Evolutionary conservation across 2,888 invertebrate genomes (phyloP).

Genomic region (Pardosa pseudoannulata): DNA sequence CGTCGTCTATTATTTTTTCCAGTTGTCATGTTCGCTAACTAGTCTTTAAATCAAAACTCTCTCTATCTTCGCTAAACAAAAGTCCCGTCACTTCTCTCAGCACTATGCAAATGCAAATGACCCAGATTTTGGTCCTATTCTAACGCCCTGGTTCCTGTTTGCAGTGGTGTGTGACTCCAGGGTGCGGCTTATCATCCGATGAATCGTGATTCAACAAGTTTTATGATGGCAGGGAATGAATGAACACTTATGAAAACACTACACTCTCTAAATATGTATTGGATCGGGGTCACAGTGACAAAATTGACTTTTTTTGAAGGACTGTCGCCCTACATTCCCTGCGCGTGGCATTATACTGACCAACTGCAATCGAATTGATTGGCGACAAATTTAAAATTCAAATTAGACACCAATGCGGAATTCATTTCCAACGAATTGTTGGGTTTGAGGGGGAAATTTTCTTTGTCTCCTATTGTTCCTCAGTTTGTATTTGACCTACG

Average conservation of each 20-base stretch:
- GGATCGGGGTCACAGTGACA: background rate
- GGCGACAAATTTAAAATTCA: constrained; percentile 3
- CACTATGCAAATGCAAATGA: background rate
- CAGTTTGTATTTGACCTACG: no score
- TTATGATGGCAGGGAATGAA: background rate
- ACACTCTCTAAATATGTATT: background rate
- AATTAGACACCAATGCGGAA: background rate
- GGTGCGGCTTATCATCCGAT: background rate
- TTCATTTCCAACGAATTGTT: background rate
- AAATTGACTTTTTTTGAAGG: background rate
- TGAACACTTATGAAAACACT: background rate
- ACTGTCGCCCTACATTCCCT: constrained; percentile 2
- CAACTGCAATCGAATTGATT: background rate
- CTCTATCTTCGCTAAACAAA: background rate
- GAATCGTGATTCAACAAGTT: background rate
- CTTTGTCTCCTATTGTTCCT: background rate
- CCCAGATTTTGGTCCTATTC: background rate
- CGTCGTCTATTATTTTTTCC: no score
- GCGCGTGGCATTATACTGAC: background rate
- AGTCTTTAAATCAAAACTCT: background rate
- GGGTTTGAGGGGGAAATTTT: background rate
- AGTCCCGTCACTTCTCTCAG: background rate
- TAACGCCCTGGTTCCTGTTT: background rate
- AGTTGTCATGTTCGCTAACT: no score
- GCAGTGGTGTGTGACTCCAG: constrained; percentile 12